These are phyloP conservation scores for Leptopterna dolabrata DNA, from an alignment of 2,888 invertebrate species.

Conservation along the genomic window DNA sequence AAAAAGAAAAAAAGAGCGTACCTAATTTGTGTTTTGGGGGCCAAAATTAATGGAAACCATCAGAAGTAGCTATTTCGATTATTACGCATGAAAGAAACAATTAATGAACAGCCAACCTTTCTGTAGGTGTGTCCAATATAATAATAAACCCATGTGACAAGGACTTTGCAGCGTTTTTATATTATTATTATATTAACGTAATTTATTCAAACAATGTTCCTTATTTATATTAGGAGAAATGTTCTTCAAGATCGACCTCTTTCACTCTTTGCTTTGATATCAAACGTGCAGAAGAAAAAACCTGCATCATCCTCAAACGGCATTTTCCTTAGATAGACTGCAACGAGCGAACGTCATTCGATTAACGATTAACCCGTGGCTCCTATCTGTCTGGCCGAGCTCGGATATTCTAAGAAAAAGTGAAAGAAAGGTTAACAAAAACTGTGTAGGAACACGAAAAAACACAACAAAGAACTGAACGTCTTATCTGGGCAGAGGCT, in stretches of 20 bases:
- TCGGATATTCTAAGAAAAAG: not conserved
- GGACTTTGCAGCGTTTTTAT: too few species aligned
- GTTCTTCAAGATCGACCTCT: not conserved
- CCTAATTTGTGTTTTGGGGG: too few species aligned
- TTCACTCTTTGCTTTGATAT: not conserved
- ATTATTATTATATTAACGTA: too few species aligned
- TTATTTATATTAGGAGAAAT: too few species aligned
- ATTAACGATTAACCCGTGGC: not conserved
- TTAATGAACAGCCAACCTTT: too few species aligned
- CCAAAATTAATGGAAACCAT: too few species aligned
- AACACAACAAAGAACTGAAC: not conserved
- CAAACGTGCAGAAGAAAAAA: not conserved
- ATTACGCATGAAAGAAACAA: too few species aligned
- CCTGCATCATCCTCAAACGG: not conserved
- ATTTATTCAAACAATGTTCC: too few species aligned
- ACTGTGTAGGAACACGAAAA: not conserved
- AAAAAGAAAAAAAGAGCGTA: too few species aligned
- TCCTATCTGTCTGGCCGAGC: constrained; percentile 12
- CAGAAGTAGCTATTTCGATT: too few species aligned
- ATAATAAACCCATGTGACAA: too few species aligned
- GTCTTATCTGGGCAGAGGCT: not conserved
- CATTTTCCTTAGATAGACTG: not conserved
- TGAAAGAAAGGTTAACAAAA: not conserved
- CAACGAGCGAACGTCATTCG: not conserved
- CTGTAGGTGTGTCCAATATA: too few species aligned